These are phyloP conservation scores for Carposina sasakii DNA, from an alignment of 1,140 invertebrate species.

Conservation along the genomic window DNA sequence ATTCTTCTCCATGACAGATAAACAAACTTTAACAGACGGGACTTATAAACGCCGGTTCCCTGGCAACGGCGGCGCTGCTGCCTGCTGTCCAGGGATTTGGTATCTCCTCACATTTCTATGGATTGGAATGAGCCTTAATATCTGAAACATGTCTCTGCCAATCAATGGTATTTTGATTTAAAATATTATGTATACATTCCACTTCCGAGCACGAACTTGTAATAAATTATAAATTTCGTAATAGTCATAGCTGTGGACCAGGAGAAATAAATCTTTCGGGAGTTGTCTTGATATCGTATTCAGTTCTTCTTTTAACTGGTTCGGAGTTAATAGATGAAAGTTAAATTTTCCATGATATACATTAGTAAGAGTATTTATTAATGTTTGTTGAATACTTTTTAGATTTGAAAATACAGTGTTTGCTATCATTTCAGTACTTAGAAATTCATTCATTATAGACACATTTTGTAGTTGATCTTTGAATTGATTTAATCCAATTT, in stretches of 20 bases:
- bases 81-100: no score
- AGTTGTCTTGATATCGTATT: constrained; percentile 14
- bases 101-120: no score
- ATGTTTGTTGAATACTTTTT: constrained; percentile 12
- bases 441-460: constrained; percentile 12
- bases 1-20: no score
- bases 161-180: constrained; percentile 3
- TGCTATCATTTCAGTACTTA: constrained; percentile 8
- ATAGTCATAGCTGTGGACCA: constrained; percentile 3
- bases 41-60: no score
- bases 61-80: no score
- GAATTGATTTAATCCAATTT: neutral
- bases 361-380: constrained; percentile 16
- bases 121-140: neutral
- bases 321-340: constrained; percentile 16
- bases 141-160: neutral
- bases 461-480: constrained; percentile 10
- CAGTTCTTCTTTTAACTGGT: constrained; percentile 15
- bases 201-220: neutral
- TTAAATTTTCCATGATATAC: constrained; percentile 20
- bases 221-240: neutral
- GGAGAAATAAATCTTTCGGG: constrained; percentile 14
- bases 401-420: constrained; percentile 15
- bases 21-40: no score
- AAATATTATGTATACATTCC: neutral